A percentile compares a stretch with the other conserved stretches of the same genome.
Evolutionary conservation across 1,140 invertebrate species (phyloP).

Genomic region (Orius laevigatus): DNA sequence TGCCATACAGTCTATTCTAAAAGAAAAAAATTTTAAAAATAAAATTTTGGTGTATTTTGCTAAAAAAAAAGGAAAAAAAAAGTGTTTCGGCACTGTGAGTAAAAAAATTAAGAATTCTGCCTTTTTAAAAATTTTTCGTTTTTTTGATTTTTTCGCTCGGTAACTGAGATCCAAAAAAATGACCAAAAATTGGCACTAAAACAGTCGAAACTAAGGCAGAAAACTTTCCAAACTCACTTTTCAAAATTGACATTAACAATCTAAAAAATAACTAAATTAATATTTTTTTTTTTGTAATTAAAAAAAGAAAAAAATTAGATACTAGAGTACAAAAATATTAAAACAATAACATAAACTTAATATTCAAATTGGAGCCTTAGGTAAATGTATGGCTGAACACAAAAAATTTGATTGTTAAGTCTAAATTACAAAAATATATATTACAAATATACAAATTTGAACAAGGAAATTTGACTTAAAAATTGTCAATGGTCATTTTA

Average conservation of each 20-base stretch:
- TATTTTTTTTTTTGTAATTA: constrained; percentile 6
- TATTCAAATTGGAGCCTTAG: constrained; percentile 6
- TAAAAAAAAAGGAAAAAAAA: too few relatives aligned
- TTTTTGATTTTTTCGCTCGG: too few relatives aligned
- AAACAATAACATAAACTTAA: constrained; percentile 11
- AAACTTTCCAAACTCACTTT: constrained; percentile 2
- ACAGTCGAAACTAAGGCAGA: not conserved
- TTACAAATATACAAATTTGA: constrained; percentile 15
- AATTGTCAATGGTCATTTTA: constrained; percentile 2
- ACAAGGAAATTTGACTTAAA: constrained; percentile 10
- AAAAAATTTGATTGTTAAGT: constrained; percentile 15
- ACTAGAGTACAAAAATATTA: constrained; percentile 14
- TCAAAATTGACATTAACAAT: not conserved
- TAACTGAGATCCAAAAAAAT: constrained; percentile 2
- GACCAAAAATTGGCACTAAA: not conserved
- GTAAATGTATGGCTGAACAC: constrained; percentile 14
- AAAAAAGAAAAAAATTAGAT: constrained; percentile 8
- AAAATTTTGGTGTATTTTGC: constrained; percentile 1
- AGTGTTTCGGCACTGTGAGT: too few relatives aligned
- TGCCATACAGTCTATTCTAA: constrained; percentile 3
- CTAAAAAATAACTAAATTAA: constrained; percentile 8
- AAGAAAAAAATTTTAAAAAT: constrained; percentile 4
- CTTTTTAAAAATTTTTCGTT: too few relatives aligned
- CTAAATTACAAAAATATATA: constrained; percentile 14
- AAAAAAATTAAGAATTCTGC: too few relatives aligned